A percentile compares a stretch with the other conserved stretches of the same genome.
Evolutionary conservation across 2,797 vertebrate genomes (phyloP).

Genomic region (Schizopygopsis malacanthus): DNA sequence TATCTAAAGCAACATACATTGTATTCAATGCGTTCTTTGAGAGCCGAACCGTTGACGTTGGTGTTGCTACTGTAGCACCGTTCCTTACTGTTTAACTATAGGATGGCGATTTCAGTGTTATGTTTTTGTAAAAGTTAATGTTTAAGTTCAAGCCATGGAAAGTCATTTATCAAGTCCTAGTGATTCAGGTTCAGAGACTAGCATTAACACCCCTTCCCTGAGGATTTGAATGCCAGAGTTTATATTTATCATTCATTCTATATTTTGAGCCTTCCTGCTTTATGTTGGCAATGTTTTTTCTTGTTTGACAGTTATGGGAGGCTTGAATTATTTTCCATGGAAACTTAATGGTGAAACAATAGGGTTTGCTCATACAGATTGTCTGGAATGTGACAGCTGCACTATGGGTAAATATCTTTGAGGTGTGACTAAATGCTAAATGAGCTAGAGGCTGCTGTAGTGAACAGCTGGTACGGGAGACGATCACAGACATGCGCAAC

Average conservation of each 20-base stretch:
- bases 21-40: background rate
- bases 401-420: constrained; percentile 52
- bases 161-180: background rate
- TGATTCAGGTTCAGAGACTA: background rate
- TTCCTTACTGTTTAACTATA: background rate
- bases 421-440: constrained; percentile 19
- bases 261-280: background rate
- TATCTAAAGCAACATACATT: background rate
- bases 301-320: background rate
- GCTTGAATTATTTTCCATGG: constrained; percentile 46
- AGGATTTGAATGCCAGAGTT: background rate
- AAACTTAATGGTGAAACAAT: constrained; percentile 31
- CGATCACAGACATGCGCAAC: background rate
- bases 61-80: background rate
- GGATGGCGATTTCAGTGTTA: background rate
- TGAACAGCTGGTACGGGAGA: constrained; percentile 51
- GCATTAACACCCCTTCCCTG: background rate
- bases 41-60: background rate
- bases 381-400: constrained; percentile 55
- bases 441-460: constrained; percentile 43
- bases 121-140: background rate
- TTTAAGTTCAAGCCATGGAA: background rate
- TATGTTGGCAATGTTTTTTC: background rate
- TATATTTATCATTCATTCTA: background rate
- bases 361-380: constrained; percentile 36